Evolutionary conservation across 2,888 invertebrate genomes (phyloP).

Genomic region (Acheta domesticus): DNA sequence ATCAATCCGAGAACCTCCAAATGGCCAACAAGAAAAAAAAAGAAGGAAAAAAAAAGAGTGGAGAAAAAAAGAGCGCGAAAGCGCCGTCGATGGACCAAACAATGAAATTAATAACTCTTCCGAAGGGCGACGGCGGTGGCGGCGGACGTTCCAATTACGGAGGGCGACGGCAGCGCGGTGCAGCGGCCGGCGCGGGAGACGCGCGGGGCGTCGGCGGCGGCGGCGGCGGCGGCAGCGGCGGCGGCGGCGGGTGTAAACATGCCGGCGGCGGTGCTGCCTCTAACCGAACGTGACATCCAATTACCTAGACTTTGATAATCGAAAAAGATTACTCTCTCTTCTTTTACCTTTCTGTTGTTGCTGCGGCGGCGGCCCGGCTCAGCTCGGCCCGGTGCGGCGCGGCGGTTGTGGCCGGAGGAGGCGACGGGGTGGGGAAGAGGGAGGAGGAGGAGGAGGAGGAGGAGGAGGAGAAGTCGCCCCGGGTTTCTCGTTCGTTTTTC

Average conservation of each 20-base stretch:
- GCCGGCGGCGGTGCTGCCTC: constrained; percentile 26
- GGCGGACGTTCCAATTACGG: constrained; percentile 3
- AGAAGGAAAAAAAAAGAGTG: background rate
- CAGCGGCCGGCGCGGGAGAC: background rate
- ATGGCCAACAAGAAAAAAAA: background rate
- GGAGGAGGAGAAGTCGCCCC: background rate
- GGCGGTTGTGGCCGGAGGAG: background rate
- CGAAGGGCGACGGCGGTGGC: background rate
- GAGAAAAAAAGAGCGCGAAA: background rate
- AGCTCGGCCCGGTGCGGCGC: background rate
- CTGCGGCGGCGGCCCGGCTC: background rate
- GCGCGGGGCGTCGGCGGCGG: background rate
- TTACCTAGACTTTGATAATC: constrained; percentile 35
- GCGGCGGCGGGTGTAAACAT: constrained; percentile 22
- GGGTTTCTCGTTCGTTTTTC: constrained; percentile 18
- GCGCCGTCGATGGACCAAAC: constrained; percentile 1
- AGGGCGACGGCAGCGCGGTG: constrained; percentile 8
- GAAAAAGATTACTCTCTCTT: constrained; percentile 34
- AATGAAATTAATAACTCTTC: constrained; percentile 3
- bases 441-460: too few relatives aligned
- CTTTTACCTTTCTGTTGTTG: constrained; percentile 23
- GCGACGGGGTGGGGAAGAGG: background rate
- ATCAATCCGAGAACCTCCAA: background rate
- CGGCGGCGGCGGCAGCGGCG: constrained; percentile 9
- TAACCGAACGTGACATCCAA: constrained; percentile 35